A percentile compares a stretch with the other conserved stretches of the same genome.
Evolutionary conservation across 2,113 vertebrate species (phyloP).

Genomic region (Chroicocephalus ridibundus): DNA sequence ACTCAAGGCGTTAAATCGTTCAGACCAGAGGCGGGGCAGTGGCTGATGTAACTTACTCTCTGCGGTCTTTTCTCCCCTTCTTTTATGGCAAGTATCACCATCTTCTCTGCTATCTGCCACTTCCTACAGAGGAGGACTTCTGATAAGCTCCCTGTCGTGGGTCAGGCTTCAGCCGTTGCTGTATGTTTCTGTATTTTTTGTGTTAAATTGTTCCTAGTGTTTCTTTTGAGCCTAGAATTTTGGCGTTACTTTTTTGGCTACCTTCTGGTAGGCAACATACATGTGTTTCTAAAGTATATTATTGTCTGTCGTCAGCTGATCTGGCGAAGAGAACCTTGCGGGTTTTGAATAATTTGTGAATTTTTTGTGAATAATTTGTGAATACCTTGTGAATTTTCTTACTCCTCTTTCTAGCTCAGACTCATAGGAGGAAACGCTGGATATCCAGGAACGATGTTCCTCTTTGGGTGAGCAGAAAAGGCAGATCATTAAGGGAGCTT

Average conservation of each 20-base stretch:
- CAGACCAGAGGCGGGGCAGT: not conserved
- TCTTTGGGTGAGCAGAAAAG: not conserved
- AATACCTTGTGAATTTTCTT: not conserved
- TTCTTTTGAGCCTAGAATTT: not conserved
- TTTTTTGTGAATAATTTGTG: no score
- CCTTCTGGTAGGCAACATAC: not conserved
- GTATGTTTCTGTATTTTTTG: not conserved
- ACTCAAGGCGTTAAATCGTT: not conserved
- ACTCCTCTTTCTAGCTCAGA: not conserved
- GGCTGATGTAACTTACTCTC: not conserved
- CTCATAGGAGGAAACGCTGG: not conserved
- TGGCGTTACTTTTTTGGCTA: not conserved
- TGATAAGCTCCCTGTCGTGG: accelerated
- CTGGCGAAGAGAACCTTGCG: not conserved
- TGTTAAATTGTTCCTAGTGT: not conserved
- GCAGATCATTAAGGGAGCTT: not conserved
- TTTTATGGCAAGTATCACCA: not conserved
- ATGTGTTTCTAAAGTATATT: not conserved
- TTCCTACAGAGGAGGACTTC: not conserved
- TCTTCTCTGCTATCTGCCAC: not conserved
- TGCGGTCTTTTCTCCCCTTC: not conserved
- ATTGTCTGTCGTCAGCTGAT: not conserved
- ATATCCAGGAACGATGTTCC: not conserved
- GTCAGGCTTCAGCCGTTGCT: not conserved
- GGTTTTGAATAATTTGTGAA: not conserved